Evolutionary conservation across 2,113 vertebrate genomes (phyloP).

Genomic region (Meles meles): DNA sequence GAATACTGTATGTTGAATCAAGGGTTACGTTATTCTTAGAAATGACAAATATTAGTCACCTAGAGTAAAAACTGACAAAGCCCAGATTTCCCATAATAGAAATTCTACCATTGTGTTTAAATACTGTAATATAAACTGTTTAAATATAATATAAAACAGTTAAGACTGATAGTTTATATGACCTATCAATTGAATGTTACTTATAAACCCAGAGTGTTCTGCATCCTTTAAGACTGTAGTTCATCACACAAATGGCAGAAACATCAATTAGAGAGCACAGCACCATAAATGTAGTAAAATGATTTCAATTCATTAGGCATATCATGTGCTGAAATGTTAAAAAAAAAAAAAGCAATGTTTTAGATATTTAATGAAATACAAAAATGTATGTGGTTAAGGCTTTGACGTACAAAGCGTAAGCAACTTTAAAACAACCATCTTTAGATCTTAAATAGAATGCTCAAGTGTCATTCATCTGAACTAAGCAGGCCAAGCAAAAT

Average conservation of each 20-base stretch:
- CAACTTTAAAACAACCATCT: conserved; percentile 44
- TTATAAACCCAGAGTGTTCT: not conserved
- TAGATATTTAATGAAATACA: conserved; percentile 40
- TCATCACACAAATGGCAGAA: not conserved
- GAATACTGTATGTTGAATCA: not conserved
- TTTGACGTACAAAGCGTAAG: conserved; percentile 11
- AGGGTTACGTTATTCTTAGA: not conserved
- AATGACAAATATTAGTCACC: not conserved
- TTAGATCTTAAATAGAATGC: conserved; percentile 76
- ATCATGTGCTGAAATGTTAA: not conserved
- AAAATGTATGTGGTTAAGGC: not conserved
- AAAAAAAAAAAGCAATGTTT: conserved; percentile 22
- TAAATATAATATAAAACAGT: not conserved
- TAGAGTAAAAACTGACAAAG: not conserved
- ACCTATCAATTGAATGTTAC: not conserved
- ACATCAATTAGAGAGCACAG: not conserved
- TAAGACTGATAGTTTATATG: not conserved
- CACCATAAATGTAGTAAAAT: not conserved
- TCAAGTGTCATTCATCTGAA: conserved; percentile 79
- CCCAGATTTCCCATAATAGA: not conserved
- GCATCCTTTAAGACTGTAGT: not conserved
- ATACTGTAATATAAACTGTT: not conserved
- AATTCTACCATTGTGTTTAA: not conserved
- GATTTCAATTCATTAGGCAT: not conserved
- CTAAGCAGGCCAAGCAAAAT: conserved; percentile 84